These are phyloP conservation scores for Plemyria rubiginata DNA, from an alignment of 2,888 invertebrate species.

Conservation along the genomic window DNA sequence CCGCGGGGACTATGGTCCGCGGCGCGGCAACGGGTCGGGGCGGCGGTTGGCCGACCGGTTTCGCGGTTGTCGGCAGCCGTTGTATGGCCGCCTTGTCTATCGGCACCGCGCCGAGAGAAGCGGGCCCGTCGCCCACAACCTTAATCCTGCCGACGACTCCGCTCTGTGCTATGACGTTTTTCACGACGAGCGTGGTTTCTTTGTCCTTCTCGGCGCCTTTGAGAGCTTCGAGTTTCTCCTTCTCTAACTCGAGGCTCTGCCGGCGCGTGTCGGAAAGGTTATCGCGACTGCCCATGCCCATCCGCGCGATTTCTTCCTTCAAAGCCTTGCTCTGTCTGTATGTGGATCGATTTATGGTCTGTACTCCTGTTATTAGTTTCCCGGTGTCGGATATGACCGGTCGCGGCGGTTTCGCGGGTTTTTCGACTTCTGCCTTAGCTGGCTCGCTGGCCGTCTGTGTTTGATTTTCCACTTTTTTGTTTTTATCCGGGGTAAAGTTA, in stretches of 20 bases:
- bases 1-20: constrained; percentile 66
- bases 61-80: constrained; percentile 52
- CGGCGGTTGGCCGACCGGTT: constrained; percentile 84
- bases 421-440: constrained; percentile 63
- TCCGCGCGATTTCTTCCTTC: constrained; percentile 72
- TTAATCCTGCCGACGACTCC: constrained; percentile 75
- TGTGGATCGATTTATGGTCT: constrained; percentile 86
- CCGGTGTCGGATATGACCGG: constrained; percentile 82
- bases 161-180: constrained; percentile 74
- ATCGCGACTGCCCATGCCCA: constrained; percentile 66
- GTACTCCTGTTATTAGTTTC: constrained; percentile 80
- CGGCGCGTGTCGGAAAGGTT: constrained; percentile 74
- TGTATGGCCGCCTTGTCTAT: constrained; percentile 51
- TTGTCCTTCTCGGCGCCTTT: constrained; percentile 50
- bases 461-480: constrained; percentile 58
- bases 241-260: constrained; percentile 84
- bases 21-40: constrained; percentile 80
- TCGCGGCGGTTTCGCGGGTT: constrained; percentile 87
- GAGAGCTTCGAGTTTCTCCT: constrained; percentile 69
- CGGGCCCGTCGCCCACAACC: constrained; percentile 73
- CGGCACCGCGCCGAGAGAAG: constrained; percentile 56
- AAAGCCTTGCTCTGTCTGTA: constrained; percentile 81
- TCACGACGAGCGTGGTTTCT: constrained; percentile 63
- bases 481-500: constrained; percentile 82
- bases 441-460: constrained; percentile 46